These are phyloP conservation scores for Synergus laeviventris DNA, from an alignment of 2,888 invertebrate species.

Conservation along the genomic window DNA sequence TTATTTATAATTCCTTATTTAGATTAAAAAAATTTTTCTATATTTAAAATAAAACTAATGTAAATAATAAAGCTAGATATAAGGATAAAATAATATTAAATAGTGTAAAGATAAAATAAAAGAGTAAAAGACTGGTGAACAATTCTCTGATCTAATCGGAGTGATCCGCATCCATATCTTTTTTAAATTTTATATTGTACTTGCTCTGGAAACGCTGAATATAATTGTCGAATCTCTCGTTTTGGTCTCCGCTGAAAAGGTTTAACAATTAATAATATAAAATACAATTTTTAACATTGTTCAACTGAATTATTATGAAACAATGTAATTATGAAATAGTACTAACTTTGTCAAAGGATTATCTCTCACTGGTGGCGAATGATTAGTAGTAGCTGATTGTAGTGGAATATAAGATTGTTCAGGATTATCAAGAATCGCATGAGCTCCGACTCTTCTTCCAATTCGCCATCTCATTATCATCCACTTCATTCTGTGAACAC, in stretches of 20 bases:
- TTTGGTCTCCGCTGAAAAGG: conserved; percentile 11
- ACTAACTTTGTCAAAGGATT: conserved; percentile 41
- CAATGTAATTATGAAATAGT: background rate
- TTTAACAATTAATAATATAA: too few species aligned
- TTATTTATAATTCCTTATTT: background rate
- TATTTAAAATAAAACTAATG: background rate
- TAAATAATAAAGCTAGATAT: background rate
- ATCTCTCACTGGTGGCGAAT: conserved; percentile 65
- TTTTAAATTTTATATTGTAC: conserved; percentile 18
- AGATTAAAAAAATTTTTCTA: background rate
- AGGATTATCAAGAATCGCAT: conserved; percentile 65
- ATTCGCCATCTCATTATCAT: conserved; percentile 81
- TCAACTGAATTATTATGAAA: background rate
- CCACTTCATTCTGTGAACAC: conserved; percentile 82
- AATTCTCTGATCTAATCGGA: background rate
- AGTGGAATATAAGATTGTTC: conserved; percentile 59
- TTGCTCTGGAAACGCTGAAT: conserved; percentile 20
- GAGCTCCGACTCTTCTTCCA: conserved; percentile 79
- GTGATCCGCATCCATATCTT: conserved; percentile 20
- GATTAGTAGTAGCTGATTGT: conserved; percentile 55
- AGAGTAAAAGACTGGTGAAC: background rate
- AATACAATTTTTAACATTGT: background rate
- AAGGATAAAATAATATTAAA: background rate
- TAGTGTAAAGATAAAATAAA: background rate
- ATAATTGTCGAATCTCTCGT: conserved; percentile 8